These are phyloP conservation scores for Brachypteracias leptosomus DNA, from an alignment of 2,113 vertebrate species.

Conservation along the genomic window DNA sequence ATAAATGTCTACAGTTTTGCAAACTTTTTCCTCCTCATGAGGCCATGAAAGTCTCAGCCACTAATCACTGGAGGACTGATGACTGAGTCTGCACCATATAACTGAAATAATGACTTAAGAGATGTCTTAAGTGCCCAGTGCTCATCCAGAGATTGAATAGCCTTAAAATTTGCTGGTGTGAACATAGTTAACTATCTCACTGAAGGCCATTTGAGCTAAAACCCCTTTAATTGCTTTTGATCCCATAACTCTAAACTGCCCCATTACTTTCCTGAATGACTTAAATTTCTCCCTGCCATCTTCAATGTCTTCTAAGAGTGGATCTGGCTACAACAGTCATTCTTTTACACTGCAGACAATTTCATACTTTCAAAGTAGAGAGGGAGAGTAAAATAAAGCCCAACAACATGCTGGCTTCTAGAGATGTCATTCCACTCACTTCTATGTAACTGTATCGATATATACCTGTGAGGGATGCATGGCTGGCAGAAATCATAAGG, in stretches of 20 bases:
- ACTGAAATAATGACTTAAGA: not conserved
- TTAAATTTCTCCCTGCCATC: not conserved
- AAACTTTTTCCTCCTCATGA: not conserved
- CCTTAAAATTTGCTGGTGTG: not conserved
- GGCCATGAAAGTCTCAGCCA: not conserved
- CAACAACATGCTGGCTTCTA: accelerated
- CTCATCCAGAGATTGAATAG: not conserved
- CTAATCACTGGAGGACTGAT: not conserved
- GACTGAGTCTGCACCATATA: not conserved
- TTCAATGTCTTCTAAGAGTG: not conserved
- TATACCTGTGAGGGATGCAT: not conserved
- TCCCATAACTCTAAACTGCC: not conserved
- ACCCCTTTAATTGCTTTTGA: not conserved
- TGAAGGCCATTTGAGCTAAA: not conserved
- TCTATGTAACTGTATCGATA: not conserved
- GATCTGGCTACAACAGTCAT: not conserved
- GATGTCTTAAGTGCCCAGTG: not conserved
- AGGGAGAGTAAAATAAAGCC: not conserved
- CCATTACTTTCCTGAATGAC: not conserved
- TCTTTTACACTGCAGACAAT: not conserved
- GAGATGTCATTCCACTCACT: not conserved
- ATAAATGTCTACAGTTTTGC: not conserved
- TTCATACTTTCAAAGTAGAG: not conserved
- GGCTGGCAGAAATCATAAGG: not conserved
- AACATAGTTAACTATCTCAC: not conserved